A percentile compares a stretch with the other conserved stretches of the same genome.
Conservation (phyloP, 2,888 invertebrate genomes). For the Spialia ferax region DNA sequence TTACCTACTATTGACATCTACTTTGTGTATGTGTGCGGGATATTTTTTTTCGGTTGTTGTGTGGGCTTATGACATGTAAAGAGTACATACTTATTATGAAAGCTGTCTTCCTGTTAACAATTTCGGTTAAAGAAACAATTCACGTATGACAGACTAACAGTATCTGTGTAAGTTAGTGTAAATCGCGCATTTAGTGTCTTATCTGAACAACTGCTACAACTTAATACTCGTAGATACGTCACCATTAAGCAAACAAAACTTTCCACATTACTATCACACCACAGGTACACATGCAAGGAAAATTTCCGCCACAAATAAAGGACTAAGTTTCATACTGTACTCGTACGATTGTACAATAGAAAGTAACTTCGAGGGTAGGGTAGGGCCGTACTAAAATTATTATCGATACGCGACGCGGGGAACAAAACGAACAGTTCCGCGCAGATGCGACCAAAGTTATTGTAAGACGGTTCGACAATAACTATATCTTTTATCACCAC, state of each 20-base stretch:
- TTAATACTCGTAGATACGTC: background rate
- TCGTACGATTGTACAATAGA: conserved; percentile 13
- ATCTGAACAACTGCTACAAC: background rate
- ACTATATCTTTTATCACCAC: conserved; percentile 52
- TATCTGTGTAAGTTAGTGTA: too few relatives aligned
- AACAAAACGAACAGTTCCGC: conserved; percentile 46
- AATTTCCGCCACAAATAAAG: conserved; percentile 32
- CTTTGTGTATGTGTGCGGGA: too few relatives aligned
- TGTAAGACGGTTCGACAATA: conserved; percentile 48
- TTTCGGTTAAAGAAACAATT: too few relatives aligned
- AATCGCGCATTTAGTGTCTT: background rate
- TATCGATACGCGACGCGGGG: conserved; percentile 50
- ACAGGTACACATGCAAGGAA: conserved; percentile 15
- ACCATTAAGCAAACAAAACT: conserved; percentile 1
- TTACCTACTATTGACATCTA: too few relatives aligned
- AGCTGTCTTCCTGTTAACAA: too few relatives aligned
- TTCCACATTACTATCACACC: conserved; percentile 28
- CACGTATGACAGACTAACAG: too few relatives aligned
- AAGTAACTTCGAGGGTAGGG: conserved; percentile 30
- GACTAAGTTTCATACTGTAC: conserved; percentile 26
- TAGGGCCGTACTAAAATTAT: conserved; percentile 47
- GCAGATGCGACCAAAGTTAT: conserved; percentile 53
- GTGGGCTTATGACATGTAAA: too few relatives aligned
- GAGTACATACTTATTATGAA: too few relatives aligned
- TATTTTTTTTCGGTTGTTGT: too few relatives aligned